These are phyloP conservation scores for Argynnis bischoffii DNA, from an alignment of 2,888 invertebrate species.

Conservation along the genomic window DNA sequence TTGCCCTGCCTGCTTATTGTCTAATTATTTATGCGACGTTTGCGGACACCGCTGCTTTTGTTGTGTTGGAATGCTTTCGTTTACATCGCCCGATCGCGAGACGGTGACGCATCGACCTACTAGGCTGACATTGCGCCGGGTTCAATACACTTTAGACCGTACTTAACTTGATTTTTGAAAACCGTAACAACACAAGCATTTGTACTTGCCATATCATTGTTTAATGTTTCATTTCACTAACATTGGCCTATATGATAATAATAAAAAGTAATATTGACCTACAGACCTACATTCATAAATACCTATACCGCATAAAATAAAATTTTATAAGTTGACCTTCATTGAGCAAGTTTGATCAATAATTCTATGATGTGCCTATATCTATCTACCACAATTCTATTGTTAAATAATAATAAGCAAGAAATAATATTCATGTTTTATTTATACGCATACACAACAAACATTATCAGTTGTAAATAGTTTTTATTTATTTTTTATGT, in stretches of 20 bases:
- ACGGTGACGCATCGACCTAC: conserved; percentile 70
- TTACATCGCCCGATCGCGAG: conserved; percentile 54
- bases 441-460: no score
- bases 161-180: conserved; percentile 37
- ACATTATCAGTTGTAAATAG: no score
- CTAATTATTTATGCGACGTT: conserved; percentile 80
- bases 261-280: conserved; percentile 25
- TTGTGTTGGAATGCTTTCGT: conserved; percentile 70
- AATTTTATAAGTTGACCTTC: conserved; percentile 27
- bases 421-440: no score
- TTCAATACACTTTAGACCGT: conserved; percentile 70
- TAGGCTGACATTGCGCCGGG: conserved; percentile 65
- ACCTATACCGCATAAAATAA: conserved; percentile 14
- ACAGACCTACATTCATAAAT: conserved; percentile 34
- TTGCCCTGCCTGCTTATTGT: conserved; percentile 79
- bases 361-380: conserved; percentile 5
- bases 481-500: no score
- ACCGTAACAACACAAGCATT: conserved; percentile 4
- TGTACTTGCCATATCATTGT: neutral
- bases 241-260: conserved; percentile 9
- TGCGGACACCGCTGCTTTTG: conserved; percentile 68
- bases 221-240: conserved; percentile 5
- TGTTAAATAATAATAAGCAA: conserved; percentile 6
- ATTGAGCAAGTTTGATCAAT: conserved; percentile 11
- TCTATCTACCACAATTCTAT: conserved; percentile 12